Percentiles rank a stretch among this genome's conserved stretches.
Evolutionary conservation across 2,113 vertebrate genomes (phyloP).

Genomic region (Otolemur garnettii): DNA sequence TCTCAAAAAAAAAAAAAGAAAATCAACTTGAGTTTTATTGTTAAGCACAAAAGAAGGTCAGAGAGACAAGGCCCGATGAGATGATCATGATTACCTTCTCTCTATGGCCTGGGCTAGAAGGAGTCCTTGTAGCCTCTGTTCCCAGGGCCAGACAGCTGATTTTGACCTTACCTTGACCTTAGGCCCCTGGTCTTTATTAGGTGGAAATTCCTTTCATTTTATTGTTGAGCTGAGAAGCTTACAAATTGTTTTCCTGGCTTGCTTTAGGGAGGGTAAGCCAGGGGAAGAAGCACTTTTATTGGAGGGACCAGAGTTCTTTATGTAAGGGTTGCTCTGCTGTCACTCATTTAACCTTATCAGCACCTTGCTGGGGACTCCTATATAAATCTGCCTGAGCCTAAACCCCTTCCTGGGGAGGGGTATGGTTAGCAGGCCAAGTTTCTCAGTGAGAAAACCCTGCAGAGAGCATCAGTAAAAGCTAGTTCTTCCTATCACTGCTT

Average conservation of each 20-base stretch:
- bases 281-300: not conserved
- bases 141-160: not conserved
- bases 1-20: too few species aligned
- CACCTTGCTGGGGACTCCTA: not conserved
- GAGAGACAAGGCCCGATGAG: not conserved
- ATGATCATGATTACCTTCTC: not conserved
- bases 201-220: not conserved
- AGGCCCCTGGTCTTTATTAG: not conserved
- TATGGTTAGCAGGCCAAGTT: not conserved
- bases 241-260: not conserved
- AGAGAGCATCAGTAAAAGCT: not conserved
- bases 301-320: not conserved
- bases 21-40: slow-evolving; percentile 49
- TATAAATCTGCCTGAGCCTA: not conserved
- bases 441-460: not conserved
- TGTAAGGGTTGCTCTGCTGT: not conserved
- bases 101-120: not conserved
- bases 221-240: not conserved
- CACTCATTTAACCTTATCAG: not conserved
- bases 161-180: not conserved
- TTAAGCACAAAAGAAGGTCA: slow-evolving; percentile 19
- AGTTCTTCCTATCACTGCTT: not conserved
- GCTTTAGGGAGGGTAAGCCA: not conserved
- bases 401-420: not conserved
- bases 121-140: not conserved